Conservation (phyloP, 2,888 invertebrate genomes). For the Seira musarum region DNA sequence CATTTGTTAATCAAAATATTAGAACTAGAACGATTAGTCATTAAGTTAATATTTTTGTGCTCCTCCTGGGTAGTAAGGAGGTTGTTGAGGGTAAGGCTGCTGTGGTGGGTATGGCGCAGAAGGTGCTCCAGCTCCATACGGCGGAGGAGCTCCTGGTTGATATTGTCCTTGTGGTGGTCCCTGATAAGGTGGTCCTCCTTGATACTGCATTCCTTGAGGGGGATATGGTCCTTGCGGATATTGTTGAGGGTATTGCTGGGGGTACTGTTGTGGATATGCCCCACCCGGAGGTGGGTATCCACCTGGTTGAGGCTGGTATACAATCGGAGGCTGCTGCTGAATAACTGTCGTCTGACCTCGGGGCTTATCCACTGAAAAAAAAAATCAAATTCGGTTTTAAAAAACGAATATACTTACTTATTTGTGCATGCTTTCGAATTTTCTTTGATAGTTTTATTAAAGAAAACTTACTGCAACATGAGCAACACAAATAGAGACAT, state of each 20-base stretch:
- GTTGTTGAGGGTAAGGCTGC: conserved; percentile 45
- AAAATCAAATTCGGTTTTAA: conserved; percentile 1
- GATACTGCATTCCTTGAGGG: conserved; percentile 2
- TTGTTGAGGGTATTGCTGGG: conserved; percentile 25
- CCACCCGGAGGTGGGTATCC: conserved; percentile 49
- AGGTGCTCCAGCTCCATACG: conserved; percentile 36
- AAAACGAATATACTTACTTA: no score
- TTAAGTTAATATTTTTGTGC: conserved; percentile 58
- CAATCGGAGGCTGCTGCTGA: conserved; percentile 59
- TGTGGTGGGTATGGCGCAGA: conserved; percentile 45
- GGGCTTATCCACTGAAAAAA: conserved; percentile 42
- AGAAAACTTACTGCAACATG: conserved; percentile 60
- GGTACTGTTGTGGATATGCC: conserved; percentile 8
- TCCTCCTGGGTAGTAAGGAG: conserved; percentile 54
- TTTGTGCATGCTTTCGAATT: no score
- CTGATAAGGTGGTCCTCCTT: no score
- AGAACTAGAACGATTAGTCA: no score
- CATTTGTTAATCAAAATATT: no score
- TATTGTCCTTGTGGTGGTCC: conserved; percentile 29
- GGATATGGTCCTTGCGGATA: conserved; percentile 28
- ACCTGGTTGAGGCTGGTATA: conserved; percentile 61
- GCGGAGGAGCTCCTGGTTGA: conserved; percentile 40
- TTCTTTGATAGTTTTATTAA: no score
- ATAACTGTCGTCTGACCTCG: conserved; percentile 53
- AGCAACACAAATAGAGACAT: conserved; percentile 63